Percentiles rank a stretch among this genome's conserved stretches.
Evolutionary conservation across 2,888 invertebrate genomes (phyloP).

Genomic region (Tanypteryx hageni): DNA sequence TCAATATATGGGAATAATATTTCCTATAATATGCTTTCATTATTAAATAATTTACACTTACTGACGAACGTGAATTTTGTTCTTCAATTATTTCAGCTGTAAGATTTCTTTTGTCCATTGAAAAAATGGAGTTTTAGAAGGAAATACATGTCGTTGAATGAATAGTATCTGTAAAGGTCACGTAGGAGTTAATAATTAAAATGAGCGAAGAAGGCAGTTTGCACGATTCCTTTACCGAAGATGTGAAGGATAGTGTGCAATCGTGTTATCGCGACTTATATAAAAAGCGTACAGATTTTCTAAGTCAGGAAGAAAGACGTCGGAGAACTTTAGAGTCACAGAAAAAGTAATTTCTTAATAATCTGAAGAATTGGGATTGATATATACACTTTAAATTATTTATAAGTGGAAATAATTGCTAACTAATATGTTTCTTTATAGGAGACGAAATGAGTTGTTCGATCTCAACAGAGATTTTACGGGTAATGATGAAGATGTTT

Average conservation of each 20-base stretch:
- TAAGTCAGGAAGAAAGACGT: constrained; percentile 78
- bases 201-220: not conserved
- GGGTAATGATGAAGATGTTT: constrained; percentile 69
- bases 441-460: constrained; percentile 76
- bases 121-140: not conserved
- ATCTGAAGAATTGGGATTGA: not conserved
- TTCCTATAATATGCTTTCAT: too few species aligned
- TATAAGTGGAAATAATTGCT: not conserved
- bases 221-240: not conserved
- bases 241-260: not conserved
- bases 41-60: too few species aligned
- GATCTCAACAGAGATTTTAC: constrained; percentile 78
- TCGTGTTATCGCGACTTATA: not conserved
- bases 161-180: not conserved
- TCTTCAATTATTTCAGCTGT: too few species aligned
- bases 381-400: not conserved
- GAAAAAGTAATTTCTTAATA: constrained; percentile 76
- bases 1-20: too few species aligned
- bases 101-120: too few species aligned
- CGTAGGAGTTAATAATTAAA: too few species aligned
- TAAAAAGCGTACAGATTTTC: constrained; percentile 20
- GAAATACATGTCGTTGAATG: not conserved
- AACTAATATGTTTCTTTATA: constrained; percentile 71
- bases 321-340: constrained; percentile 78
- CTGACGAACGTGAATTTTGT: too few species aligned